phyloP scores from a whole-genome alignment of 92 coral and sea anemone genomes.

The Bergia puertoricense region DNA sequence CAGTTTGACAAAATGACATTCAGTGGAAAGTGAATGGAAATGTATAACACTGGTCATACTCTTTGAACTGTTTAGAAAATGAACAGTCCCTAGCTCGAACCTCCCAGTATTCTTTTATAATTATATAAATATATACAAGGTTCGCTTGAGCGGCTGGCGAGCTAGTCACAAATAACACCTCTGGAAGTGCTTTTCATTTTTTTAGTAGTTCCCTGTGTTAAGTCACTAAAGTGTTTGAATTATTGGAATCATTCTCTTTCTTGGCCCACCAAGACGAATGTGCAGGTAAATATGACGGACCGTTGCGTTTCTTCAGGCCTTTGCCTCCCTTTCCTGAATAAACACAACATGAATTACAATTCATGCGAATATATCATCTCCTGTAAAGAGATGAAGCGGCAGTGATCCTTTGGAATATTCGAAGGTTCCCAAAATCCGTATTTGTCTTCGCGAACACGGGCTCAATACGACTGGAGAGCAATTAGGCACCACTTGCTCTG shows the following conservation, averaged over 20 bases:
- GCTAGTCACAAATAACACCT: too few relatives aligned
- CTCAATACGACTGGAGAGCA: conserved; percentile 27
- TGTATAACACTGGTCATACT: not conserved
- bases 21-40: conserved; percentile 1
- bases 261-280: too few relatives aligned
- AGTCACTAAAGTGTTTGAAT: too few relatives aligned
- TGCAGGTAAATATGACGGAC: not conserved
- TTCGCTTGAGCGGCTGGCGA: too few relatives aligned
- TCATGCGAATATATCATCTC: conserved; percentile 43
- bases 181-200: too few relatives aligned
- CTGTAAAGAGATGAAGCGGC: conserved; percentile 27
- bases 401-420: conserved; percentile 7
- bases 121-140: too few relatives aligned
- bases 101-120: too few relatives aligned
- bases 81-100: not conserved
- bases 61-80: not conserved
- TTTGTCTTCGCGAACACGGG: conserved; percentile 27
- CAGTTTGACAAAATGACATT: conserved; percentile 50
- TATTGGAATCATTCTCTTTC: too few relatives aligned
- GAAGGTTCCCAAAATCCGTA: conserved; percentile 7
- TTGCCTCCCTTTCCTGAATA: not conserved
- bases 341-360: not conserved
- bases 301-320: not conserved
- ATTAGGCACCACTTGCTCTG: conserved; percentile 43
- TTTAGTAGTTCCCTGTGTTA: too few relatives aligned